These are phyloP conservation scores for Batillaria attramentaria DNA, from an alignment of 1,140 invertebrate genomes.

Conservation along the genomic window DNA sequence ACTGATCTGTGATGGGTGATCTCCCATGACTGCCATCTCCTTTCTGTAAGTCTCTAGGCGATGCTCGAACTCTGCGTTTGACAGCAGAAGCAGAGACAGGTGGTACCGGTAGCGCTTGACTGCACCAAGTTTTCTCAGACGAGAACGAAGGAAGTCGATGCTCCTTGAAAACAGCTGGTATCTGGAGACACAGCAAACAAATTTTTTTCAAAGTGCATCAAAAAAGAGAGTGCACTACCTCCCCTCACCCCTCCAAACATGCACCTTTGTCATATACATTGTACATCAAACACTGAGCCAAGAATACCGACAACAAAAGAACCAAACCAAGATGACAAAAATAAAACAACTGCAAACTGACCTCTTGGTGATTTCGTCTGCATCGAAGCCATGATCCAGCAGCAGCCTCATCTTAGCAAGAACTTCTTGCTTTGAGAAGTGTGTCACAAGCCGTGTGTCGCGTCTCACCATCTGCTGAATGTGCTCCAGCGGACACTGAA, in stretches of 20 bases:
- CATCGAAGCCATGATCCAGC: conserved; percentile 7
- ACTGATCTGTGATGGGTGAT: not conserved
- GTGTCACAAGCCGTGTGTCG: not conserved
- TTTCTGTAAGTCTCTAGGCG: not conserved
- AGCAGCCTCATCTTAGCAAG: conserved; percentile 6
- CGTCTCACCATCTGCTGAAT: not conserved
- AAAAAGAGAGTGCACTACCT: not conserved
- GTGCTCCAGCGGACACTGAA: not conserved
- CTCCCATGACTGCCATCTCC: not conserved
- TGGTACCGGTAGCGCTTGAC: not conserved
- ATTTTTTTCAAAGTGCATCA: not conserved
- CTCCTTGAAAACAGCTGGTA: not conserved
- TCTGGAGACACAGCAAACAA: not conserved
- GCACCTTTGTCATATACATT: not conserved
- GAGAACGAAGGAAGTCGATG: not conserved
- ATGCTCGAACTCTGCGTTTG: not conserved
- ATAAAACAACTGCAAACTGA: not conserved
- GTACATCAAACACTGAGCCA: not conserved
- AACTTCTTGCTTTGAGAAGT: not conserved
- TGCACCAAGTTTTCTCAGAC: not conserved
- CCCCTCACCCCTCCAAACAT: not conserved
- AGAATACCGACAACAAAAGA: not conserved
- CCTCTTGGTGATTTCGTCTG: not conserved
- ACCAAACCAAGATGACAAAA: not conserved
- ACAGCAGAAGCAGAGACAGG: not conserved